These are phyloP conservation scores for Dermochelys coriacea DNA, from an alignment of 2,797 vertebrate species.

Conservation along the genomic window DNA sequence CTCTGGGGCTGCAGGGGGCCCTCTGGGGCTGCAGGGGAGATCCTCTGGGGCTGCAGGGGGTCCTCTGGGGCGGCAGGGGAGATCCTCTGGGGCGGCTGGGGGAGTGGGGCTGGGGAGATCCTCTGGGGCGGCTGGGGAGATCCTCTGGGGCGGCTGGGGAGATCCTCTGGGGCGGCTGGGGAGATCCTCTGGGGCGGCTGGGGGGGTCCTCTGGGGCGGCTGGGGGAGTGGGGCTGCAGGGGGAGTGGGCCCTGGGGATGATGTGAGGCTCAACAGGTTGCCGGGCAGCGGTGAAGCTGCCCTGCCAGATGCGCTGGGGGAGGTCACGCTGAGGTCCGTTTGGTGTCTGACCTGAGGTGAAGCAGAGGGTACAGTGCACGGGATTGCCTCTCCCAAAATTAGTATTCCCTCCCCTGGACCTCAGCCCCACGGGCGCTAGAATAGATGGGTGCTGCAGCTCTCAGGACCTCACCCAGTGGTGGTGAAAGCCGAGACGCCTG, in stretches of 20 bases:
- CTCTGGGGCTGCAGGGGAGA: too few species aligned
- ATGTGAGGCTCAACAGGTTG: too few species aligned
- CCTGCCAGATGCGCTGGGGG: too few species aligned
- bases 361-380: neutral
- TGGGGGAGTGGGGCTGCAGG: too few species aligned
- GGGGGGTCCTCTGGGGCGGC: neutral
- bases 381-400: neutral
- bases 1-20: neutral
- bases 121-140: too few species aligned
- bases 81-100: neutral
- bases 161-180: fast-evolving
- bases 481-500: neutral
- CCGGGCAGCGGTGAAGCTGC: neutral
- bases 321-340: too few species aligned
- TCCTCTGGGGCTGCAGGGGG: neutral
- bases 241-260: too few species aligned
- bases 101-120: neutral
- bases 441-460: too few species aligned
- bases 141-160: neutral
- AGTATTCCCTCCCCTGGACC: neutral
- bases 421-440: fast-evolving
- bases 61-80: too few species aligned
- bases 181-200: neutral
- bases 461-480: fast-evolving
- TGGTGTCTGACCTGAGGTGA: too few species aligned